Conservation (phyloP, 2,797 vertebrate genomes). For the Protonibea diacanthus region DNA sequence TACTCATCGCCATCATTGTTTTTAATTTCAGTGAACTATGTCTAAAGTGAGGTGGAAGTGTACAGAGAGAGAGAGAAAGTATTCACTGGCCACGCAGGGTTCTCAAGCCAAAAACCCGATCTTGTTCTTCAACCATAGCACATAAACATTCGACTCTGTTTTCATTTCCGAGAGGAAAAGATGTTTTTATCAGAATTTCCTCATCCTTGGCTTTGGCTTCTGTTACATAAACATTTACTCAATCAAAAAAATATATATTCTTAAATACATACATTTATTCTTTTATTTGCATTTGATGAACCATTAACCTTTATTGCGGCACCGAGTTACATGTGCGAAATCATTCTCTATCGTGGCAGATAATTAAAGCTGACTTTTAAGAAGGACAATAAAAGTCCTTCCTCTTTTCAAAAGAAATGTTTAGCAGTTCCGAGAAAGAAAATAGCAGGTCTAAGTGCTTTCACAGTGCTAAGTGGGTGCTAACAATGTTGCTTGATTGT, state of each 20-base stretch:
- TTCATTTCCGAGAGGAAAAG: slow-evolving; percentile 74
- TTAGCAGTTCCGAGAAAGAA: slow-evolving; percentile 33
- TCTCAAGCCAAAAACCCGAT: slow-evolving; percentile 63
- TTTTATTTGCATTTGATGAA: slow-evolving; percentile 16
- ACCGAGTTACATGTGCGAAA: slow-evolving; percentile 8
- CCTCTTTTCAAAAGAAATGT: slow-evolving; percentile 22
- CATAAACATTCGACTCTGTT: slow-evolving; percentile 73
- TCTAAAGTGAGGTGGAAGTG: slow-evolving; percentile 51
- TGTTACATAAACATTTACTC: slow-evolving; percentile 51
- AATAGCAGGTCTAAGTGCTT: slow-evolving; percentile 64
- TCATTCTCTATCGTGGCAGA: slow-evolving; percentile 15
- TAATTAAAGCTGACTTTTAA: slow-evolving; percentile 26
- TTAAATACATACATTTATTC: slow-evolving; percentile 3
- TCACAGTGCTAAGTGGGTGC: slow-evolving; percentile 79
- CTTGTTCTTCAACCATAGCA: slow-evolving; percentile 60
- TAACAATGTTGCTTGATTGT: slow-evolving; percentile 78
- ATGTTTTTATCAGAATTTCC: slow-evolving; percentile 60
- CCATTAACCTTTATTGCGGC: neutral
- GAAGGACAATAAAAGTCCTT: slow-evolving; percentile 24
- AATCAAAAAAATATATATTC: slow-evolving; percentile 33
- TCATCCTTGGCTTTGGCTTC: slow-evolving; percentile 55
- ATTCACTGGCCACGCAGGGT: slow-evolving; percentile 17
- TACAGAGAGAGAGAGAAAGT: slow-evolving; percentile 29
- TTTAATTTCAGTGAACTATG: slow-evolving; percentile 63
- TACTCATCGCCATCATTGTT: slow-evolving; percentile 66